Evolutionary conservation across 2,888 invertebrate species (phyloP).

Genomic region (Amblyjoppa fuscipennis): DNA sequence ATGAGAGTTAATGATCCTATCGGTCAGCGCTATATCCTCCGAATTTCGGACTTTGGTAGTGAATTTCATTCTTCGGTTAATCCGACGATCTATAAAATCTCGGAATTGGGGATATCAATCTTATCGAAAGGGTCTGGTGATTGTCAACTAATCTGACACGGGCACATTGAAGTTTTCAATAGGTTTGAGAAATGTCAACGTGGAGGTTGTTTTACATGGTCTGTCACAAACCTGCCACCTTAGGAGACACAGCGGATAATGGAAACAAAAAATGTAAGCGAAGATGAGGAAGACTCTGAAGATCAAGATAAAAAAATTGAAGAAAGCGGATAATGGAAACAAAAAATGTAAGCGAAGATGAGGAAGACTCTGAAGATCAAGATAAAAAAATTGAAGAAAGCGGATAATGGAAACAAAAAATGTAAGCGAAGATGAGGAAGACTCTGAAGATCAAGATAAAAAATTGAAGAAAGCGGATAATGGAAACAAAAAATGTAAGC

Average conservation of each 20-base stretch:
- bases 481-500: slow-evolving; percentile 4
- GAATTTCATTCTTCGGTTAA: slow-evolving; percentile 31
- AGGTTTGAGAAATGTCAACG: background rate
- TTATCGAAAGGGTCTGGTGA: too few relatives aligned
- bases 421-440: slow-evolving; percentile 5
- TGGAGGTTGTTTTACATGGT: background rate
- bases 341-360: slow-evolving; percentile 3
- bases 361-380: slow-evolving; percentile 2
- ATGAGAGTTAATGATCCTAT: slow-evolving; percentile 49
- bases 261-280: slow-evolving; percentile 9
- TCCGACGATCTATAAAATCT: slow-evolving; percentile 27
- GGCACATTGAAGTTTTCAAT: background rate
- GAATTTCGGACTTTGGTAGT: slow-evolving; percentile 9
- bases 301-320: slow-evolving; percentile 10
- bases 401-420: slow-evolving; percentile 13
- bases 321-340: background rate
- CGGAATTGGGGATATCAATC: background rate
- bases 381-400: background rate
- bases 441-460: slow-evolving; percentile 6
- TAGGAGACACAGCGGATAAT: background rate
- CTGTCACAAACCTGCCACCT: background rate
- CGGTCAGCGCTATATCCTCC: slow-evolving; percentile 29
- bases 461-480: background rate
- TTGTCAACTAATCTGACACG: too few relatives aligned
- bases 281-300: slow-evolving; percentile 4